These are phyloP conservation scores for Danio aesculapii DNA, from an alignment of 2,797 vertebrate genomes.

Conservation along the genomic window DNA sequence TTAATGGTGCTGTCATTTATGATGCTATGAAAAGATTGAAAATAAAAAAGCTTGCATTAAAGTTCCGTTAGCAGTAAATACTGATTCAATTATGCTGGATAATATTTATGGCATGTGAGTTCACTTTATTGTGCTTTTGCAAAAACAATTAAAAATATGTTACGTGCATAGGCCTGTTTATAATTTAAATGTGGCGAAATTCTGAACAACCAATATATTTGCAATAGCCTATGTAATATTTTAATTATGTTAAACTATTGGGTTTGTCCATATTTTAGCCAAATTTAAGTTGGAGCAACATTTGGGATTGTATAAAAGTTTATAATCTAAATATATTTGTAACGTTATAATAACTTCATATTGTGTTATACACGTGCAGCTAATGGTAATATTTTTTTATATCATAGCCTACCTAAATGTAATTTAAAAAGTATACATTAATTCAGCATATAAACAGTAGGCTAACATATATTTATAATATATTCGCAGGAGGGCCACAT, in stretches of 20 bases:
- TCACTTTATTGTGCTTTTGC: slow-evolving; percentile 31
- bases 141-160: background rate
- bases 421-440: background rate
- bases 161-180: no score
- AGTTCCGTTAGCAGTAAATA: slow-evolving; percentile 62
- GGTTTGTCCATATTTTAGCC: background rate
- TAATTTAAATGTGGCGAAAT: no score
- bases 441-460: background rate
- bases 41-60: slow-evolving; percentile 63
- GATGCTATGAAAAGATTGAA: slow-evolving; percentile 57
- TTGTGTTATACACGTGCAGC: background rate
- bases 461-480: background rate
- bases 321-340: background rate
- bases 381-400: background rate
- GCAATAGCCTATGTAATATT: no score
- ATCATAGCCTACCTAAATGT: no score
- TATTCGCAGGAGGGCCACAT: slow-evolving; percentile 46
- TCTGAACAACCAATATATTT: no score
- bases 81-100: slow-evolving; percentile 56
- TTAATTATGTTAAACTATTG: no score
- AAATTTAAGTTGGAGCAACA: no score
- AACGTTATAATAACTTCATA: background rate
- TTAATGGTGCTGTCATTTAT: slow-evolving; percentile 67
- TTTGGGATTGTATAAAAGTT: background rate
- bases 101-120: slow-evolving; percentile 50